A percentile compares a stretch with the other conserved stretches of the same genome.
These are phyloP conservation scores for Gallirallus australis DNA, from an alignment of 2,797 vertebrate species.

Conservation along the genomic window DNA sequence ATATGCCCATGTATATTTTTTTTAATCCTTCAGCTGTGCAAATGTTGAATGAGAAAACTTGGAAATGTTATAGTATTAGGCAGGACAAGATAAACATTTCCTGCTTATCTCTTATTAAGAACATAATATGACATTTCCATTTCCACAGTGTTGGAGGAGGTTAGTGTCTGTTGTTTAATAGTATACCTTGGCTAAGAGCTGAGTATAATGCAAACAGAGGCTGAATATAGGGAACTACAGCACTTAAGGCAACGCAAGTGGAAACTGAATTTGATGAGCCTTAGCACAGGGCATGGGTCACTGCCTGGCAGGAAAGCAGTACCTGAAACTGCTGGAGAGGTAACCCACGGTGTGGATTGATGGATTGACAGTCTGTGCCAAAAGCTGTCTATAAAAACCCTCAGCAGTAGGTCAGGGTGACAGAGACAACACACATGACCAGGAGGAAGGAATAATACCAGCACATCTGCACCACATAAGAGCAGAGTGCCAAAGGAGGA, in stretches of 20 bases:
- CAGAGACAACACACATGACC: not conserved
- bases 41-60: not conserved
- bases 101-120: not conserved
- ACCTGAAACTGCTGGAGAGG: not conserved
- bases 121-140: not conserved
- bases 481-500: not conserved
- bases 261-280: not conserved
- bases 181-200: not conserved
- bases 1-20: not conserved
- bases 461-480: accelerated
- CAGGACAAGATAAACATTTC: not conserved
- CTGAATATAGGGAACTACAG: not conserved
- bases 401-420: not conserved
- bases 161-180: not conserved
- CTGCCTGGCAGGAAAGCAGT: not conserved
- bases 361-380: accelerated
- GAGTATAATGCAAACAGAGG: not conserved
- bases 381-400: not conserved
- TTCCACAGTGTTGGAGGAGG: not conserved
- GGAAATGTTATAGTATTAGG: not conserved
- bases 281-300: not conserved
- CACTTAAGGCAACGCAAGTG: not conserved
- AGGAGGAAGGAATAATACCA: not conserved
- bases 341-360: not conserved
- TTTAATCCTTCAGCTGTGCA: not conserved